phyloP scores from a whole-genome alignment of 2,888 invertebrate species.

The Ophion costatus region DNA sequence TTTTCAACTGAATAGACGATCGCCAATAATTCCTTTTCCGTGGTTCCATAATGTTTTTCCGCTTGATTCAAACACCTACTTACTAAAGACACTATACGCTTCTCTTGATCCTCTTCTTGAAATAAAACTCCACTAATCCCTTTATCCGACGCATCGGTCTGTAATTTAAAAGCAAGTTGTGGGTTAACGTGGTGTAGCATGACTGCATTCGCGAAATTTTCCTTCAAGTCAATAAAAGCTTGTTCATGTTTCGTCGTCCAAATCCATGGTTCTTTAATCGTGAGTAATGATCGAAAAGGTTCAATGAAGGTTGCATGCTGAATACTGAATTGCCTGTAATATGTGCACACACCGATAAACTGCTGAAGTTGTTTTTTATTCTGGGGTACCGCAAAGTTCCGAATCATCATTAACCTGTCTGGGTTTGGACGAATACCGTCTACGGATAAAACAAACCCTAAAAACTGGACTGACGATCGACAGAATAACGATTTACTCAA shows the following conservation, averaged over 20 bases:
- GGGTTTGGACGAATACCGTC: constrained; percentile 40
- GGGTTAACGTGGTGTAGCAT: constrained; percentile 50
- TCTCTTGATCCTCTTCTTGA: constrained; percentile 29
- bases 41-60: constrained; percentile 57
- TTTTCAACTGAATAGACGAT: constrained; percentile 49
- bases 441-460: constrained; percentile 53
- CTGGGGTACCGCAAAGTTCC: constrained; percentile 67
- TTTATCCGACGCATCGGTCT: constrained; percentile 53
- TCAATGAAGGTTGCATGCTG: no score
- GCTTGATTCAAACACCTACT: constrained; percentile 41
- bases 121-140: constrained; percentile 67
- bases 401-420: constrained; percentile 65
- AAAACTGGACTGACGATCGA: constrained; percentile 34
- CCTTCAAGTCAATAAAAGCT: constrained; percentile 60
- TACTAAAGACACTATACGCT: constrained; percentile 11
- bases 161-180: constrained; percentile 44
- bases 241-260: constrained; percentile 51
- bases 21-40: constrained; percentile 56
- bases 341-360: no score
- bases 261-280: constrained; percentile 36
- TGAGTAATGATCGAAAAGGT: constrained; percentile 54
- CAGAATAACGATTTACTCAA: constrained; percentile 69
- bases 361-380: constrained; percentile 69
- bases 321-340: no score
- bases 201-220: constrained; percentile 50